These are phyloP conservation scores for Hydra vulgaris DNA, from an alignment of 30 jellyfish, hydroid and myxozoan genomes.

Conservation along the genomic window DNA sequence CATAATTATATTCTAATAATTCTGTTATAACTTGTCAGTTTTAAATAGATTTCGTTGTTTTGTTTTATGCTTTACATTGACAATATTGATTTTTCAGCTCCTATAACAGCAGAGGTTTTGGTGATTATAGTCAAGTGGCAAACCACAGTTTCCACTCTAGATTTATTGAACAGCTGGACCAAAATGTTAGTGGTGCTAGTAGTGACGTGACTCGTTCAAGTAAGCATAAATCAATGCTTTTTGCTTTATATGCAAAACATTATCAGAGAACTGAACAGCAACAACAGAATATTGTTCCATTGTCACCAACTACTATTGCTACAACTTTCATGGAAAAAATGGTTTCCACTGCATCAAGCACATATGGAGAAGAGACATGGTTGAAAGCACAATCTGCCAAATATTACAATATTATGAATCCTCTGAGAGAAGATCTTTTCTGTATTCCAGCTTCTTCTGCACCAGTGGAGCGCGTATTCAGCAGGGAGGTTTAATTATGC, in stretches of 20 bases:
- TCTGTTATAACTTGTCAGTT: neutral
- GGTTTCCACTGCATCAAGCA: neutral
- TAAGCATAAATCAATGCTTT: neutral
- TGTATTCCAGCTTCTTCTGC: neutral
- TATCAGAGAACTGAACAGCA: neutral
- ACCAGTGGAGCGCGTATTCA: neutral
- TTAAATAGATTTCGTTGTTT: neutral
- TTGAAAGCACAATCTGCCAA: neutral
- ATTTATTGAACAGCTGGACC: neutral
- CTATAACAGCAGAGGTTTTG: neutral
- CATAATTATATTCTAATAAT: neutral
- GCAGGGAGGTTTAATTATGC: neutral
- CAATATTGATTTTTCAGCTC: neutral
- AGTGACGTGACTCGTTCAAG: neutral
- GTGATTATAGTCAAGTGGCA: neutral
- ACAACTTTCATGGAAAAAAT: neutral
- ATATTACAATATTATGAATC: neutral
- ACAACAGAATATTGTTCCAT: neutral
- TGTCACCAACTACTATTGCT: neutral
- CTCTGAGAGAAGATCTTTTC: neutral
- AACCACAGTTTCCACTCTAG: neutral
- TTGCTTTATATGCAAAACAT: neutral
- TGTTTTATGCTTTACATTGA: neutral
- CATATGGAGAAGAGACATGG: neutral
- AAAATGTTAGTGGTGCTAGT: neutral